Percentiles rank a stretch among this genome's conserved stretches.
Evolutionary conservation across 35 echinoderm and acorn worm species (phyloP).

Genomic region (Apostichopus japonicus): DNA sequence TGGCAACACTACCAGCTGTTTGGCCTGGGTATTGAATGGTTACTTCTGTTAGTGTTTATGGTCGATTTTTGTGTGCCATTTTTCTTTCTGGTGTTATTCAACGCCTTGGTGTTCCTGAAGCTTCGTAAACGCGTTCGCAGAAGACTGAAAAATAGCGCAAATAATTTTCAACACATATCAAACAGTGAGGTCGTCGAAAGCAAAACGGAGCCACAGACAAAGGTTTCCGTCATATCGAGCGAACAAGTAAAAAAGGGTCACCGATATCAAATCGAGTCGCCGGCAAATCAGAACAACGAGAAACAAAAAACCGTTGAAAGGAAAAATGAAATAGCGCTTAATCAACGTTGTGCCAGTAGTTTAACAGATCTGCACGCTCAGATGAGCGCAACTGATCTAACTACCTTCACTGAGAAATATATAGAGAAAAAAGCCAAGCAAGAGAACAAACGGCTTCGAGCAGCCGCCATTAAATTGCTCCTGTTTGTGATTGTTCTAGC

Average conservation of each 20-base stretch:
- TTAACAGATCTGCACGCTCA: neutral
- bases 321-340: neutral
- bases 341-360: neutral
- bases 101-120: slow-evolving; percentile 32
- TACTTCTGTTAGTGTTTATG: neutral
- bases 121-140: neutral
- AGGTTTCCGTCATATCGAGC: neutral
- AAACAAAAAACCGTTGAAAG: neutral
- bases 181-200: neutral
- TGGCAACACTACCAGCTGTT: slow-evolving; percentile 37
- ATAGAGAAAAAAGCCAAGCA: neutral
- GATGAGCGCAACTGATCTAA: neutral
- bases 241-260: neutral
- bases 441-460: slow-evolving; percentile 2
- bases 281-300: neutral
- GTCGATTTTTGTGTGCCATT: slow-evolving; percentile 39
- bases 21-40: slow-evolving; percentile 24
- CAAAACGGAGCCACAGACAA: neutral
- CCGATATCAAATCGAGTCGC: neutral
- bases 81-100: slow-evolving; percentile 16
- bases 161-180: neutral
- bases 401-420: neutral
- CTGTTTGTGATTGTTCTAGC: slow-evolving; percentile 29
- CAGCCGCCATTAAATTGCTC: neutral
- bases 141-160: neutral